Evolutionary conservation across 1,140 invertebrate species (phyloP).

Genomic region (Dufourea novaeangliae): DNA sequence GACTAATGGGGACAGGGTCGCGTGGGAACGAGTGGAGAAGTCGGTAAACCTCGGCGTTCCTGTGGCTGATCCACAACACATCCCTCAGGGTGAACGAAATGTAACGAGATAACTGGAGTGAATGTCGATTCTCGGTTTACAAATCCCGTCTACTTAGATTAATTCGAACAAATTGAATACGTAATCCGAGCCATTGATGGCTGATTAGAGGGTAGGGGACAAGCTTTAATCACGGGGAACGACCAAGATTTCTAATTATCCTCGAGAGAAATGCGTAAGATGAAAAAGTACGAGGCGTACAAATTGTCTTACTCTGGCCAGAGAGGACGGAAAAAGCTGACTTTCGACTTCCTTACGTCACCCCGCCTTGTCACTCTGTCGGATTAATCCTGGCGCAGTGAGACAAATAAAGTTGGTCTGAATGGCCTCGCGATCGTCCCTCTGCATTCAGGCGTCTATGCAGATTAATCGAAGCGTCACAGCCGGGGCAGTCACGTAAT

Average conservation of each 20-base stretch:
- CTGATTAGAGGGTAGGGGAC: background rate
- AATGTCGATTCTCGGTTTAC: background rate
- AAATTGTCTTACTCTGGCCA: background rate
- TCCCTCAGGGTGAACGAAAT: slow-evolving; percentile 7
- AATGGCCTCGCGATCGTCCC: slow-evolving; percentile 36
- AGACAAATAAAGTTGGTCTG: slow-evolving; percentile 45
- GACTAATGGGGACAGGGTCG: slow-evolving; percentile 28
- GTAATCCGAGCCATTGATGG: background rate
- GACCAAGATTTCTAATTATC: background rate
- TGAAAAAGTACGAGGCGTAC: background rate
- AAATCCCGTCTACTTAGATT: background rate
- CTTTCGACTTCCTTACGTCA: slow-evolving; percentile 8
- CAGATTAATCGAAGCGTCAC: slow-evolving; percentile 49
- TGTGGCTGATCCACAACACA: background rate
- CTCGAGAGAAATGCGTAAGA: background rate
- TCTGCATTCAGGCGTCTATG: slow-evolving; percentile 27
- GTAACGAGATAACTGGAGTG: background rate
- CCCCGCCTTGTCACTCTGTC: slow-evolving; percentile 39
- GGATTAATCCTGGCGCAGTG: slow-evolving; percentile 48
- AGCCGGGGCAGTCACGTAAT: slow-evolving; percentile 35
- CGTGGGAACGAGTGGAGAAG: slow-evolving; percentile 34
- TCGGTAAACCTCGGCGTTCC: slow-evolving; percentile 22
- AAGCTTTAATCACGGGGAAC: background rate
- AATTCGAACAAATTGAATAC: background rate
- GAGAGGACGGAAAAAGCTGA: slow-evolving; percentile 24